phyloP scores from a whole-genome alignment of 23 tunicate genomes.

The Trididemnum clinides region DNA sequence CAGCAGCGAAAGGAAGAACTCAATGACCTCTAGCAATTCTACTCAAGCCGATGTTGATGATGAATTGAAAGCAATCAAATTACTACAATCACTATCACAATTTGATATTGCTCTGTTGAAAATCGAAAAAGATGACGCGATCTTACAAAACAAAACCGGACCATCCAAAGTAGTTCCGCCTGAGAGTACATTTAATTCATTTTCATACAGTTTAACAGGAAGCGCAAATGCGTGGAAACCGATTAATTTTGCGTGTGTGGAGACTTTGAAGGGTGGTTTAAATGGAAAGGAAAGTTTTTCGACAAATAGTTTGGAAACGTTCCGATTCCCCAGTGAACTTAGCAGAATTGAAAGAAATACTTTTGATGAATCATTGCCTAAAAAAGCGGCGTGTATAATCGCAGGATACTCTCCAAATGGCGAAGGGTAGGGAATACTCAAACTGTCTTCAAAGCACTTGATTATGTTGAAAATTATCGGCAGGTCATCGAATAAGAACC shows the following conservation, averaged over 20 bases:
- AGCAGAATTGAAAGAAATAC: neutral
- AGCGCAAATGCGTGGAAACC: neutral
- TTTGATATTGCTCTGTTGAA: constrained; percentile 67
- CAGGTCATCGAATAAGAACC: neutral
- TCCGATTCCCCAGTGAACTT: constrained; percentile 38
- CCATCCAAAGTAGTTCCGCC: neutral
- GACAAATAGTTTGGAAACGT: neutral
- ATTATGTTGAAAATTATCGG: too few species aligned
- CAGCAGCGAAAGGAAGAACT: too few species aligned
- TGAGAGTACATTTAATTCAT: neutral
- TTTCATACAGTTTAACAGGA: neutral
- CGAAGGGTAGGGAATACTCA: constrained; percentile 12
- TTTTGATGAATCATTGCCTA: constrained; percentile 28
- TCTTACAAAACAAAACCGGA: neutral
- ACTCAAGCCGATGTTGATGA: neutral
- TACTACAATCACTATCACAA: too few species aligned
- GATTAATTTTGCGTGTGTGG: neutral
- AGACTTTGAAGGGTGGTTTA: neutral
- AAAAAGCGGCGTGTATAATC: constrained; percentile 19
- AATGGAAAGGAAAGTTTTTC: neutral
- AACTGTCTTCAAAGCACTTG: too few species aligned
- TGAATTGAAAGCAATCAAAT: neutral
- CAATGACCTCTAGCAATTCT: neutral
- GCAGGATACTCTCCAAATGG: constrained; percentile 42
- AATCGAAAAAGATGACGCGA: constrained; percentile 42